Evolutionary conservation across 2,113 vertebrate genomes (phyloP), one percentile per base, ranked within the genome.

Genomic region (Nothobranchius furzeri): DNA sequence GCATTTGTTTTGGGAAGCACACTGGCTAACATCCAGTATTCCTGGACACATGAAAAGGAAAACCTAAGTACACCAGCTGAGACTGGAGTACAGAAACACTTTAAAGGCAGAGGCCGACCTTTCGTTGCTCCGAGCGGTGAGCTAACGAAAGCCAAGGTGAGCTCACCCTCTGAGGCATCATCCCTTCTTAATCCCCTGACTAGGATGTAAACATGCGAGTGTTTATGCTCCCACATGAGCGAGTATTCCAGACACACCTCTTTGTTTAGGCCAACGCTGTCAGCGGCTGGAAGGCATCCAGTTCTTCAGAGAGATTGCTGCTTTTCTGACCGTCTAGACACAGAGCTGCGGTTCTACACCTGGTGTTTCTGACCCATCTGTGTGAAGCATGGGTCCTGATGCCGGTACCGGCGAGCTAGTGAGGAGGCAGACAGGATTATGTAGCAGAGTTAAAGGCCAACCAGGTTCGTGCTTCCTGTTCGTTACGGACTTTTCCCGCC

Each of bases 281-380:
- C 73, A 74, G 82, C 81, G 82, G 82, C 79, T 88, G 90, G 78
- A 83, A 75, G 79, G 81, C 75, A 60, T 83, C 87, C 89, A 87
- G 76, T 56, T 60, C 70, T 60, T 17, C 73, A 47, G 69, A 68
- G 75, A 51, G 72, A 83, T 85, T 75, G 56, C 48, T 82, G 86
- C 73, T 70, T 73, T 70, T 76, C 80, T 69, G 45, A 64, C 42
- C 72, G 81, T 83, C 88, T 82, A 81, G 81, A 87, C 86, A 36
- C 52, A 76, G 71, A 77, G 74, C 60, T 14, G 24, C 45, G 2
- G 24, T 55, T 80, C 63, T 81, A 56, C 88, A 52, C 65, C 69
- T 73, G 30, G 35, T 77, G 51, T 76, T 77, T 49, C 79, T 73
- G 77, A 81, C 84, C 64, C 58, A 13, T 87, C 86, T 70, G 71